A percentile compares a stretch with the other conserved stretches of the same genome.
Conservation (phyloP, 2,797 vertebrate species). For the Jordanella pulchra region DNA sequence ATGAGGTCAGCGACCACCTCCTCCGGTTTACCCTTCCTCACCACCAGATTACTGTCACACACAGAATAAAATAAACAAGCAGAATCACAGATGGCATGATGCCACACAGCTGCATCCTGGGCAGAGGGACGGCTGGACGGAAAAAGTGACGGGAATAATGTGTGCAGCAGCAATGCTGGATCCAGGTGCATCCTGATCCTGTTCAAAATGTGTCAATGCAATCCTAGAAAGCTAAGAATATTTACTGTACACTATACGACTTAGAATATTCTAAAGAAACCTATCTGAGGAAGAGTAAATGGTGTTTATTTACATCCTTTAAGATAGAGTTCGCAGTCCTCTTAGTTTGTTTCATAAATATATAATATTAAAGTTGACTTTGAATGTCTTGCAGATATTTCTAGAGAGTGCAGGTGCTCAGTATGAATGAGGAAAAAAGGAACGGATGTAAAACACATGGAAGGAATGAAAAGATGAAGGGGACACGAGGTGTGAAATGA, state of each 20-base stretch:
- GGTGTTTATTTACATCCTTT: neutral
- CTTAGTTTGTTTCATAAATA: neutral
- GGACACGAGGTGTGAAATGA: neutral
- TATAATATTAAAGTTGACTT: neutral
- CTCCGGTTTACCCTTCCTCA: constrained; percentile 84
- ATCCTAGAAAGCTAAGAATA: constrained; percentile 35
- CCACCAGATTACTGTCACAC: constrained; percentile 79
- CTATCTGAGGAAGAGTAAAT: neutral
- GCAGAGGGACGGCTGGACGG: constrained; percentile 28
- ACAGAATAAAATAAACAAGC: constrained; percentile 24
- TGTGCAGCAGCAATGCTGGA: constrained; percentile 31
- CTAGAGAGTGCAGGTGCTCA: neutral
- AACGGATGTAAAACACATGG: neutral
- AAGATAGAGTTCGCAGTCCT: neutral
- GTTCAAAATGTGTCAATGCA: constrained; percentile 15
- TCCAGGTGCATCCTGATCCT: constrained; percentile 64
- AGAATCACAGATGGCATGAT: constrained; percentile 25
- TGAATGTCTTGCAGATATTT: neutral
- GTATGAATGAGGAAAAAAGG: neutral
- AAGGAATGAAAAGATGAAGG: neutral
- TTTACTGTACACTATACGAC: neutral
- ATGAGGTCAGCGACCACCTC: constrained; percentile 82
- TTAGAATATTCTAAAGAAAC: neutral
- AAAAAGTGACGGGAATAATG: constrained; percentile 39
- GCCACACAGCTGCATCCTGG: constrained; percentile 70